Conservation (phyloP, 2,797 vertebrate species). For the Pipistrellus pipistrellus region DNA sequence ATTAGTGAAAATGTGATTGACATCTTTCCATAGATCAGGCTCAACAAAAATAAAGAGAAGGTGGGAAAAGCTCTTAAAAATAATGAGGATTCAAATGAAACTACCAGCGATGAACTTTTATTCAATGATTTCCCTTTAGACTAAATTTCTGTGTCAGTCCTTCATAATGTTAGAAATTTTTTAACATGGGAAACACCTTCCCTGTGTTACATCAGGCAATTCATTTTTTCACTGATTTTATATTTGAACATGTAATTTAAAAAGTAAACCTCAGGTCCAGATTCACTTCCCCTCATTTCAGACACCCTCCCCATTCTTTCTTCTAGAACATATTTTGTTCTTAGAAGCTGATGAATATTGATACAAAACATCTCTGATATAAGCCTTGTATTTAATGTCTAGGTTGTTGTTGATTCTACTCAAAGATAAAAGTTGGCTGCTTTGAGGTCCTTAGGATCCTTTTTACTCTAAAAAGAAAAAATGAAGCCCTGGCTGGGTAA, state of each 20-base stretch:
- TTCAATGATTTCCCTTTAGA: conserved; percentile 72
- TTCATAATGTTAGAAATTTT: conserved; percentile 36
- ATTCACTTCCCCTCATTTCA: background rate
- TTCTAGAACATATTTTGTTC: background rate
- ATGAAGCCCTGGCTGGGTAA: background rate
- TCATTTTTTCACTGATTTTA: conserved; percentile 18
- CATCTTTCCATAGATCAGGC: conserved; percentile 79
- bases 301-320: conserved; percentile 27
- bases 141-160: background rate
- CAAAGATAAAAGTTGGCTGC: conserved; percentile 14
- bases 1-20: conserved; percentile 81
- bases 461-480: conserved; percentile 19
- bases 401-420: conserved; percentile 47
- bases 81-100: conserved; percentile 77
- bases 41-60: conserved; percentile 82
- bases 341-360: background rate
- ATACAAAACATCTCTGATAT: conserved; percentile 47
- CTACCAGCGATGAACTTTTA: background rate
- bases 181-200: background rate
- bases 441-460: conserved; percentile 68
- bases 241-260: conserved; percentile 30
- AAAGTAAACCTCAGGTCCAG: conserved; percentile 1
- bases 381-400: conserved; percentile 54
- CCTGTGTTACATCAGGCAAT: background rate
- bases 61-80: conserved; percentile 68